Evolutionary conservation across 1,140 invertebrate genomes (phyloP), one percentile per base, ranked within the genome.

Genomic region (Solenopsis invicta): DNA sequence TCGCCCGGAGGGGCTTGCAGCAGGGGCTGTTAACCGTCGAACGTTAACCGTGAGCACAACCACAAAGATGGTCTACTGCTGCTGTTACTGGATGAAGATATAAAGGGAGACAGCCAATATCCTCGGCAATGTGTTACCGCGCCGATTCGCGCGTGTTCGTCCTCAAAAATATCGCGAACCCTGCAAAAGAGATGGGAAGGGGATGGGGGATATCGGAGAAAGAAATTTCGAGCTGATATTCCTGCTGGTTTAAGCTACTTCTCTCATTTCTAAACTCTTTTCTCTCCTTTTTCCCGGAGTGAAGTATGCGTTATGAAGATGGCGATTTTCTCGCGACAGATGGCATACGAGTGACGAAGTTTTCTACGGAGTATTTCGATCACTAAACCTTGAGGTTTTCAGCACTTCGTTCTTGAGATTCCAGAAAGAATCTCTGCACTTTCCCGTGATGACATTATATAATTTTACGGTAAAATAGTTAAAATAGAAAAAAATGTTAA

Each of bases 71-170:
- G 80, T 45, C 56, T 62, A 34, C 41, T 56, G 69, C 78, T 59
- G 41, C 67, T 69, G 21, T 45, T 62, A 61, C 29, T 37, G 77
- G 52, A 89, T 86, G 80, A 92, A 92, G 90, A 87, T 89, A 87
- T 80, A 90, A 87, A 87, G 77, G 54, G 21, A 54, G 88, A 89
- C 80, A 88, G 86, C 85, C 88, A 92, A 92, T 92, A 91, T 91
- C 85, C 24, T 12, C 69, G 75, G 88, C 88, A 87, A 92, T 91
- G 88, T 91, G 86, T 91, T 89, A 89, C 86, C 86, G 41, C 41
- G 72, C 54, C 72, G 64, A 74, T 82, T 71, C 24, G 50, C 62
- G 72, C 86, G 69, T 77, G 69, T 69, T 85, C 74, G 62, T 45
- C 74, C 82, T 85, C 80, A 54, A 84, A 84, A 84, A 84, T 84